A percentile compares a stretch with the other conserved stretches of the same genome.
Evolutionary conservation across 2,888 invertebrate genomes (phyloP).

Genomic region (Noctua janthina): DNA sequence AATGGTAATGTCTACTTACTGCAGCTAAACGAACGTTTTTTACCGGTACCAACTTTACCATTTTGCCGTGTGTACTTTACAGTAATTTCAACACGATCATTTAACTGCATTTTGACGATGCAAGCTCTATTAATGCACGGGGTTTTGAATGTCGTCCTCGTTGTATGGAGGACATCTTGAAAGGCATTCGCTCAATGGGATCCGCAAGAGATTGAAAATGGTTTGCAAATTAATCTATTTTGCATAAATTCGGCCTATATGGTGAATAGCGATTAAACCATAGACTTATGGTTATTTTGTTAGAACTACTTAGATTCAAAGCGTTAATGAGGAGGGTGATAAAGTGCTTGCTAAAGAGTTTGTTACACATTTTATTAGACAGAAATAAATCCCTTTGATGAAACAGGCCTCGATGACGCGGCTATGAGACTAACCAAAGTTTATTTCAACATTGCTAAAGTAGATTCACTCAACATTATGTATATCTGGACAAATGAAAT

Average conservation of each 20-base stretch:
- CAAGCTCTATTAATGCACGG: not conserved
- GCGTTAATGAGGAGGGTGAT: not conserved
- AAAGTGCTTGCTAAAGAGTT: not conserved
- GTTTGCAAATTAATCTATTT: constrained; percentile 31
- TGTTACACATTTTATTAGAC: not conserved
- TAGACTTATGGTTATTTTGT: not conserved
- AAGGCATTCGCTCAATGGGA: constrained; percentile 11
- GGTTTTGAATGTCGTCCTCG: not conserved
- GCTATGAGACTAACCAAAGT: not conserved
- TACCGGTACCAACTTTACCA: not conserved
- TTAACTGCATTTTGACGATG: constrained; percentile 12
- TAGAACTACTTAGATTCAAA: not conserved
- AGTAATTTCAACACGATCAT: not conserved
- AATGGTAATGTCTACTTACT: not conserved
- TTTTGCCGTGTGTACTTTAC: constrained; percentile 16
- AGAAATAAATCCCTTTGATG: not conserved
- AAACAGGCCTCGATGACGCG: not conserved
- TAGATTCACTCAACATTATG: not conserved
- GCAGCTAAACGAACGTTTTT: too few species aligned
- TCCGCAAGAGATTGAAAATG: constrained; percentile 19
- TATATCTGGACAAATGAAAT: not conserved
- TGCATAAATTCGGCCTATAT: constrained; percentile 2
- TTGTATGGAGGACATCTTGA: not conserved
- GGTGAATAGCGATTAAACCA: not conserved
- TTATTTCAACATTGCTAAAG: not conserved